Evolutionary conservation across 2,888 invertebrate genomes (phyloP).

Genomic region (Hecatera dysodea): DNA sequence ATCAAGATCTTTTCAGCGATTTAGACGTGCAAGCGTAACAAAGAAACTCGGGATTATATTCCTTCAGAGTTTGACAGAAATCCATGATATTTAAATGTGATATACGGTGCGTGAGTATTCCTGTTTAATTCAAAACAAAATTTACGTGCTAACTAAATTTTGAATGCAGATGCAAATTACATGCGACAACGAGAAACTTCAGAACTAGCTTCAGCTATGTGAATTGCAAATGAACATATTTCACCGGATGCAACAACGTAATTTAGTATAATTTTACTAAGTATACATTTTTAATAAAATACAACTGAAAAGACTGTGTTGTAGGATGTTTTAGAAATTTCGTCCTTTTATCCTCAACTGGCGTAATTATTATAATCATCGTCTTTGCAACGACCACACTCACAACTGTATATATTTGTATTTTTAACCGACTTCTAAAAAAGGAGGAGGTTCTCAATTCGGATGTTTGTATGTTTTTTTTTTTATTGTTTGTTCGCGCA

Average conservation of each 20-base stretch:
- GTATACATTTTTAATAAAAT: not conserved
- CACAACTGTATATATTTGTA: no score
- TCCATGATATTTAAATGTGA: not conserved
- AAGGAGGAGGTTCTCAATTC: no score
- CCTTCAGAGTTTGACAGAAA: not conserved
- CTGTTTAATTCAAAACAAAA: constrained; percentile 8
- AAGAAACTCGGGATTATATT: not conserved
- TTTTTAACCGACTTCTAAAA: no score
- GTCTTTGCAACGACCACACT: not conserved
- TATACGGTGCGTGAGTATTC: not conserved
- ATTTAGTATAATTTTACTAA: not conserved
- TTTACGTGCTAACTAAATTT: constrained; percentile 21
- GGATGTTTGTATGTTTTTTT: no score
- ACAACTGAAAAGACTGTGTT: not conserved
- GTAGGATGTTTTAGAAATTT: not conserved
- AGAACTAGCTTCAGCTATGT: constrained; percentile 8
- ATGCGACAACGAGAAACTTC: constrained; percentile 15
- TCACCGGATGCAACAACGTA: not conserved
- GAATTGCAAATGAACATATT: constrained; percentile 43
- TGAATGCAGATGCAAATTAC: constrained; percentile 46
- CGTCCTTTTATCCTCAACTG: not conserved
- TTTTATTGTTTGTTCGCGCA: no score
- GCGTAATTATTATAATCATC: not conserved
- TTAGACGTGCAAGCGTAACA: not conserved
- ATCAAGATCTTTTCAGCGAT: not conserved